Evolutionary conservation across 2,797 vertebrate genomes (phyloP), one percentile per base, ranked within the genome.

Genomic region (Otolemur crassicaudatus): DNA sequence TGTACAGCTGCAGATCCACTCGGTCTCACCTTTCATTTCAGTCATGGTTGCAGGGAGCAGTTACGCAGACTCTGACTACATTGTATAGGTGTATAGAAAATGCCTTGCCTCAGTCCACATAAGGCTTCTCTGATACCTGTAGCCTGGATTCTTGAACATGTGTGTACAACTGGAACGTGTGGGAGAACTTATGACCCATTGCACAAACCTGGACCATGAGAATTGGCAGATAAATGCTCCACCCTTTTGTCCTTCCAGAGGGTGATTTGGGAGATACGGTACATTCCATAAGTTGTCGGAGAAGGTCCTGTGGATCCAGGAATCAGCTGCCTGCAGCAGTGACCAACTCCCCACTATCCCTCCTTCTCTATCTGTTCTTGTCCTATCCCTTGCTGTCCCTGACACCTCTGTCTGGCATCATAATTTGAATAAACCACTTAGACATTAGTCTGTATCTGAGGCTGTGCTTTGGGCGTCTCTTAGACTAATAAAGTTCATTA

Each of bases 401-500:
- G 0, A 2, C 1, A 31, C 29, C n/a, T 70, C 10, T 22, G 82
- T 58, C 3, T 65, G 19, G 0, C 14, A 53, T 49, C 40, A 16
- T 10, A 60, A 25, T 69, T 81, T 91, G 73, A 49, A 37, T 58
- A 95, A 92, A 81, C 9, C 20, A 70, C 9, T 19, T 7, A 7
- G 37, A n/a, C 20, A 56, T 37, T 46, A 88, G 46, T 40, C 63
- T 83, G 82, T 88, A 31, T 76, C 53, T 95, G 17, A 58, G 61
- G 31, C 1, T 65, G 49, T 69, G 53, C 43, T 94, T 83, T 94
- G 76, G 22, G 63, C 9, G 49, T 29, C 83, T 87, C 49, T 93
- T 89, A 95, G 49, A 25, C n/a, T 88, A 65, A 93, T 80, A 37
- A 95, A 56, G n/a, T 61, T 73, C 31, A 69, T 53, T 87, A 96